Base-by-base conservation (phyloP, 2,113 vertebrate genomes). In the Rhodinocichla rosea region DNA sequence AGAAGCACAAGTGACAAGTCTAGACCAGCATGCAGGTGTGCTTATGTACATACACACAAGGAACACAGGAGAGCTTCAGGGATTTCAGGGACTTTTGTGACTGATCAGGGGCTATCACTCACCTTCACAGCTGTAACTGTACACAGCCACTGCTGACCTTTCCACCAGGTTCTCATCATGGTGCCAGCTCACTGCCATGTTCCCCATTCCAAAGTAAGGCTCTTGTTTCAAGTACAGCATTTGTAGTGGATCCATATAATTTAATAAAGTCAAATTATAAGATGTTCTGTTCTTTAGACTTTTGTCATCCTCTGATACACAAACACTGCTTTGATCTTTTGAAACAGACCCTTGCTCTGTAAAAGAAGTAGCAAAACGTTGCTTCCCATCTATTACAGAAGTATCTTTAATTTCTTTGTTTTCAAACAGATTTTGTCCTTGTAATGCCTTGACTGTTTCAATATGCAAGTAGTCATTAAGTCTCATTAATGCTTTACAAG, bases 161-260 rank as follows among this genome's bases (percentile, higher is more conserved):
- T 98, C 98, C 94, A 99, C 98, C 92, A 99, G 98, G 87, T 99
- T 99, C 97, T 99, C 99, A 1, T 99, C 99, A 2, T 99, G 99
- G 94, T 99, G 99, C 99, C 99, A 99, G 92, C 99, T 99, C 86
- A 99, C 99, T 1, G 99, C 99, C 99, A 99, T 99, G 90, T 97
- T 99, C 45, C 99, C 99, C 99, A 99, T 99, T 87, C 99, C 99
- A 55, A 99, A 99, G 91, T 99, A 99, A 1, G 99, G 99, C 37
- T 99, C 99, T 87, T 99, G 99, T 95, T 99, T 99, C 92, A 99
- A 98, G 87, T 98, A 99, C 12, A 96, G 96, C 98, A 99, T 99
- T 85, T 98, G 96, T 23, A 97, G 96, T 0, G 99, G 99, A 97
- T 99, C 99, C 99, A 99, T 99, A 97, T 99, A 99, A 98, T 99